These are phyloP conservation scores for Reticulitermes speratus DNA, from an alignment of 1,140 invertebrate species.

Conservation along the genomic window DNA sequence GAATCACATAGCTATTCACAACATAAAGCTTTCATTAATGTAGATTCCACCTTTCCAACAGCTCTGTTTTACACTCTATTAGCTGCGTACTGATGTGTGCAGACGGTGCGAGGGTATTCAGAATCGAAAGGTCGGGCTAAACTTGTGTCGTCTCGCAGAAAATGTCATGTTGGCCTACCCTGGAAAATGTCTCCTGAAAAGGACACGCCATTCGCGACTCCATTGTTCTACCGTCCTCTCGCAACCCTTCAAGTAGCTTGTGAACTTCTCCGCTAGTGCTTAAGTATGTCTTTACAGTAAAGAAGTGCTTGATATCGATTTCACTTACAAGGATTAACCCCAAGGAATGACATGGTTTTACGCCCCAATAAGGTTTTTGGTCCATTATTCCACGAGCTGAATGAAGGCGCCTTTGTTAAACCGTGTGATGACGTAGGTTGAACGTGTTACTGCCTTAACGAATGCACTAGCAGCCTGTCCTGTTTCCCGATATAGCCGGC, in stretches of 20 bases:
- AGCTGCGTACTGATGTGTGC: background rate
- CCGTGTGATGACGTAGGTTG: too few relatives aligned
- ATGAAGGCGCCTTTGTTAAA: background rate
- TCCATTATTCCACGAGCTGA: background rate
- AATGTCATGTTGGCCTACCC: background rate
- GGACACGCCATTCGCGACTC: background rate
- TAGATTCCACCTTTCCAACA: too few relatives aligned
- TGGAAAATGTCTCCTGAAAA: background rate
- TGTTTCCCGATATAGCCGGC: too few relatives aligned
- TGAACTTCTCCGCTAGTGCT: background rate
- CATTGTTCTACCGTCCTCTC: background rate
- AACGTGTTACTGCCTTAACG: too few relatives aligned
- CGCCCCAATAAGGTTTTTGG: background rate
- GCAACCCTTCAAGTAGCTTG: background rate
- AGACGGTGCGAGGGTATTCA: background rate
- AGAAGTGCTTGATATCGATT: background rate
- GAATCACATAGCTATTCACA: too few relatives aligned
- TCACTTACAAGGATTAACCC: background rate
- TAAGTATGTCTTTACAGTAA: background rate
- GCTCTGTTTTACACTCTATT: background rate
- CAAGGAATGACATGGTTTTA: background rate
- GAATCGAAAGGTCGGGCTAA: background rate
- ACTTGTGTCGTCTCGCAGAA: background rate
- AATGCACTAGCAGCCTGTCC: too few relatives aligned
- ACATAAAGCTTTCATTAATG: too few relatives aligned